Conservation (phyloP, 2,113 vertebrate species). For the Sturnira hondurensis region DNA sequence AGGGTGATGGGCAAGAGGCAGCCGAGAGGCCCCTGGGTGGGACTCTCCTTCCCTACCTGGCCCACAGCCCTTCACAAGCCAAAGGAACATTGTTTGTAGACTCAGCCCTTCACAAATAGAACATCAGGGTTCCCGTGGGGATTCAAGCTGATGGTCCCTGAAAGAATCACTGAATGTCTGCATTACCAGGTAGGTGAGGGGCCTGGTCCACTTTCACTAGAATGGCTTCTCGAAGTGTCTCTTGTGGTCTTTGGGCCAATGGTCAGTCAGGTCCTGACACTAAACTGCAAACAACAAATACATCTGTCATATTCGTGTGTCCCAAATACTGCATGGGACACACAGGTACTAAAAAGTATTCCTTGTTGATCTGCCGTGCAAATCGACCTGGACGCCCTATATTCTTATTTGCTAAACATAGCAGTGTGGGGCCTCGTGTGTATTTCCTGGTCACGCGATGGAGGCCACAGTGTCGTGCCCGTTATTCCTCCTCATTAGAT, state of each 20-base stretch:
- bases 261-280: neutral
- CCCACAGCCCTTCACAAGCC: neutral
- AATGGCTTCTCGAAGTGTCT: neutral
- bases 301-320: neutral
- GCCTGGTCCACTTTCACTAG: neutral
- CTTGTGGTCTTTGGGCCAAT: neutral
- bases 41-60: neutral
- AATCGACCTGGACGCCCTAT: neutral
- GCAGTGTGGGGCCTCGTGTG: neutral
- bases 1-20: accelerated
- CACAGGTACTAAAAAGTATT: neutral
- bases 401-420: neutral
- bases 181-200: too few relatives aligned
- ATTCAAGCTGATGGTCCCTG: neutral
- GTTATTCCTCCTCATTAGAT: neutral
- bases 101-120: neutral
- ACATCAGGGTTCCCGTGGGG: neutral
- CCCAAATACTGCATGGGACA: neutral
- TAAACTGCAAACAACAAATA: neutral
- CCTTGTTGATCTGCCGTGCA: neutral
- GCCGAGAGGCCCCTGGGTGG: neutral
- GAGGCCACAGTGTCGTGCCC: neutral
- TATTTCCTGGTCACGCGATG: neutral
- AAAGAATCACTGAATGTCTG: neutral
- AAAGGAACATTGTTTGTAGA: neutral